Conservation (phyloP, 2,888 invertebrate genomes). For the Phlogophora meticulosa region DNA sequence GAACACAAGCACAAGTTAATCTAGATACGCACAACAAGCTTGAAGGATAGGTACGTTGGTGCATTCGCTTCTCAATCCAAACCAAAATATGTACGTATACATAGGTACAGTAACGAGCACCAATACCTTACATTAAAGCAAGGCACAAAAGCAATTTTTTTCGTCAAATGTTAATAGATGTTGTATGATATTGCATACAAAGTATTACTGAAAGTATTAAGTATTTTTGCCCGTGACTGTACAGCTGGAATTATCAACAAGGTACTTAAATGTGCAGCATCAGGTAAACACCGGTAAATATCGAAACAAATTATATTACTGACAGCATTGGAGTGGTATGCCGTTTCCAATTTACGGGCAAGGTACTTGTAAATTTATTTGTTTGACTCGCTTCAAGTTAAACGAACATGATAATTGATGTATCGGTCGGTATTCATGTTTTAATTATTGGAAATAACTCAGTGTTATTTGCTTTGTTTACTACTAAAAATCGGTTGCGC, state of each 20-base stretch:
- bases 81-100: background rate
- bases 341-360: constrained; percentile 20
- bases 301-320: constrained; percentile 22
- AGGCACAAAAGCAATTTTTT: too few species aligned
- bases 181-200: too few species aligned
- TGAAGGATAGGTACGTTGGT: too few species aligned
- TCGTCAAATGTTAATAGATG: too few species aligned
- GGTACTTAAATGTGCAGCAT: constrained; percentile 14
- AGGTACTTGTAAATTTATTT: constrained; percentile 32
- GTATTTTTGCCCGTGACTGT: too few species aligned
- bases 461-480: constrained; percentile 14
- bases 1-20: too few species aligned
- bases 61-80: too few species aligned
- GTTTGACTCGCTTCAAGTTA: constrained; percentile 35
- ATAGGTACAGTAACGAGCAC: too few species aligned
- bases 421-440: constrained; percentile 14
- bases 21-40: too few species aligned
- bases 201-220: too few species aligned
- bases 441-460: constrained; percentile 30
- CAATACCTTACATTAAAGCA: too few species aligned
- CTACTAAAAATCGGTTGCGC: too few species aligned
- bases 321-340: background rate
- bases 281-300: constrained; percentile 27
- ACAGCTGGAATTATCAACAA: background rate
- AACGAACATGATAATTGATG: constrained; percentile 36